Evolutionary conservation across 1,140 invertebrate genomes (phyloP).

Genomic region (Ips nitidus): DNA sequence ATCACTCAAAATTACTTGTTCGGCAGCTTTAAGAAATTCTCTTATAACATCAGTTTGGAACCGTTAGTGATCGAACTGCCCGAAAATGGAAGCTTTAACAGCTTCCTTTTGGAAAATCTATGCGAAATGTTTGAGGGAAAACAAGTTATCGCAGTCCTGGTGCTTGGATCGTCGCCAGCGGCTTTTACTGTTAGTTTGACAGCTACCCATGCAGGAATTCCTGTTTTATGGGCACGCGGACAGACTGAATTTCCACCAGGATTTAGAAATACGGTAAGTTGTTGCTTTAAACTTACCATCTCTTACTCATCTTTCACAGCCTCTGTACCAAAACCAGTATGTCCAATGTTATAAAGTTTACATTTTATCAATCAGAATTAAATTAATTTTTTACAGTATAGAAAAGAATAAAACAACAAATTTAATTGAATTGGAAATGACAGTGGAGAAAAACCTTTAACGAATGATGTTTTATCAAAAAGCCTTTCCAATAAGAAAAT

Average conservation of each 20-base stretch:
- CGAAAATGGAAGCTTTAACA: constrained; percentile 51
- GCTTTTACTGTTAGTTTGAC: constrained; percentile 51
- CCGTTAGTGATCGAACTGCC: constrained; percentile 50
- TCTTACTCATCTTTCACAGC: neutral
- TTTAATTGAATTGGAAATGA: too few species aligned
- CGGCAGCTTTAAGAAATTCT: constrained; percentile 34
- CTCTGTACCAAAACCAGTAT: neutral
- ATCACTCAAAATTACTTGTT: constrained; percentile 47
- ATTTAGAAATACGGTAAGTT: constrained; percentile 48
- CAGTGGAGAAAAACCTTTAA: too few species aligned
- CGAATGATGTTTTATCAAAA: too few species aligned
- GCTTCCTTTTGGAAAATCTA: constrained; percentile 46
- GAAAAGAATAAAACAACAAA: too few species aligned
- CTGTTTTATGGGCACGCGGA: constrained; percentile 52
- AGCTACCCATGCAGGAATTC: constrained; percentile 49
- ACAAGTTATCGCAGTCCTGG: constrained; percentile 50
- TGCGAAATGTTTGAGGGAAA: constrained; percentile 50
- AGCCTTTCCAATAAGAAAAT: too few species aligned
- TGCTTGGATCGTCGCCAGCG: constrained; percentile 51
- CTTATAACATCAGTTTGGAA: constrained; percentile 48
- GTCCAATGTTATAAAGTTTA: too few species aligned
- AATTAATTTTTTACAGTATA: too few species aligned
- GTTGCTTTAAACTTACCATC: neutral
- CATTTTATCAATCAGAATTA: too few species aligned
- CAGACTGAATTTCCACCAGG: constrained; percentile 45